phyloP scores from a whole-genome alignment of 2,797 vertebrate genomes.

The Myotis findleyi region DNA sequence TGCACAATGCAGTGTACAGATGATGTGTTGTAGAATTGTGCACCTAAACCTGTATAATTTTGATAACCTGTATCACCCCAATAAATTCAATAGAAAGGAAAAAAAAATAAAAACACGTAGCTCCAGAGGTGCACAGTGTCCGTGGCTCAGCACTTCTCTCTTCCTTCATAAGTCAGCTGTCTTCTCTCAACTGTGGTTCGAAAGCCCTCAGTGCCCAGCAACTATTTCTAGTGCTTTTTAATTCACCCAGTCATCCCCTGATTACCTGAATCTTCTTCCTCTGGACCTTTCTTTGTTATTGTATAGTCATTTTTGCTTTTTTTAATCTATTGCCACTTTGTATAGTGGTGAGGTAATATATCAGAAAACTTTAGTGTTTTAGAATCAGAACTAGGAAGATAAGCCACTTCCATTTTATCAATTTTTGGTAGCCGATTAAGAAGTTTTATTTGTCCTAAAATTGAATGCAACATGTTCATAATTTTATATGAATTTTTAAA shows the following conservation, averaged over 20 bases:
- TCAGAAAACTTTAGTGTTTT: constrained; percentile 12
- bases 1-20: not conserved
- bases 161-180: not conserved
- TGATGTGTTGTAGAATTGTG: not conserved
- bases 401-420: constrained; percentile 3
- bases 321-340: not conserved
- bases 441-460: constrained; percentile 40
- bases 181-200: constrained; percentile 5
- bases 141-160: not conserved
- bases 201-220: not conserved
- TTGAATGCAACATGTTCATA: constrained; percentile 19
- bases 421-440: not conserved
- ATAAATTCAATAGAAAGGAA: not conserved
- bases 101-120: not conserved
- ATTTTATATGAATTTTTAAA: constrained; percentile 4
- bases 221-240: not conserved
- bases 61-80: not conserved
- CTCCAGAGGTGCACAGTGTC: not conserved
- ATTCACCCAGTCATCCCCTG: not conserved
- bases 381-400: constrained; percentile 41
- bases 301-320: not conserved
- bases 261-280: constrained; percentile 22
- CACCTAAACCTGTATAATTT: not conserved
- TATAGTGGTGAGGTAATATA: not conserved
- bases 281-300: not conserved